Percentiles rank a stretch among this genome's conserved stretches.
Conservation (phyloP, 2,888 invertebrate species). For the Noctua fimbriata region DNA sequence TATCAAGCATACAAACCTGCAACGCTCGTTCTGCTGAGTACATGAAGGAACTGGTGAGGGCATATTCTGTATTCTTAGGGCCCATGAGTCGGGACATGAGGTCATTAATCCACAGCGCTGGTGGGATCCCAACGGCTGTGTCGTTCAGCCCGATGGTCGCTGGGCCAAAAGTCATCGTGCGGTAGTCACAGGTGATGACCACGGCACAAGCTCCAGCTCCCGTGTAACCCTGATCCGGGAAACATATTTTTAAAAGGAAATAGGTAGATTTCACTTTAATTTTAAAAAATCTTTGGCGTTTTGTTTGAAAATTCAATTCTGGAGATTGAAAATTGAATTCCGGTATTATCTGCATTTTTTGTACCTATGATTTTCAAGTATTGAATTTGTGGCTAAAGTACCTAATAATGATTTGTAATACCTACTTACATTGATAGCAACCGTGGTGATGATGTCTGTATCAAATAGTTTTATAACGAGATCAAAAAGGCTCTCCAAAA, state of each 20-base stretch:
- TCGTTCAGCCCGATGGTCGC: constrained; percentile 94
- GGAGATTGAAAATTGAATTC: not conserved
- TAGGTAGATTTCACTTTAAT: too few relatives aligned
- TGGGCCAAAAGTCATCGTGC: constrained; percentile 88
- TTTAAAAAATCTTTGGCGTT: too few relatives aligned
- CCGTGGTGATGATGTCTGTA: constrained; percentile 91
- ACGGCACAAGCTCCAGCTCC: constrained; percentile 91
- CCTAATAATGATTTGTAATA: not conserved
- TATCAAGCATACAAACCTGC: constrained; percentile 69
- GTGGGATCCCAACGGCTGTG: constrained; percentile 93
- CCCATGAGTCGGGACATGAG: constrained; percentile 89
- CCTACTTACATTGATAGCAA: constrained; percentile 92
- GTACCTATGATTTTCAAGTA: not conserved
- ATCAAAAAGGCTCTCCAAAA: constrained; percentile 92
- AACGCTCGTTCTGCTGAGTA: constrained; percentile 93
- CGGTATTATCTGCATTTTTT: not conserved
- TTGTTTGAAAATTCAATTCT: not conserved
- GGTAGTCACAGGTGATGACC: constrained; percentile 92
- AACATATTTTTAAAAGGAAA: too few relatives aligned
- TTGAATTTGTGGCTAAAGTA: not conserved
- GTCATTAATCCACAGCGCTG: constrained; percentile 91
- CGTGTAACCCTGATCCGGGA: constrained; percentile 78
- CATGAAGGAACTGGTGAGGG: constrained; percentile 92
- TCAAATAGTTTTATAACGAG: constrained; percentile 92
- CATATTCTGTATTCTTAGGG: constrained; percentile 91